These are phyloP conservation scores for Bombus affinis DNA, from an alignment of 1,140 invertebrate genomes.

Conservation along the genomic window DNA sequence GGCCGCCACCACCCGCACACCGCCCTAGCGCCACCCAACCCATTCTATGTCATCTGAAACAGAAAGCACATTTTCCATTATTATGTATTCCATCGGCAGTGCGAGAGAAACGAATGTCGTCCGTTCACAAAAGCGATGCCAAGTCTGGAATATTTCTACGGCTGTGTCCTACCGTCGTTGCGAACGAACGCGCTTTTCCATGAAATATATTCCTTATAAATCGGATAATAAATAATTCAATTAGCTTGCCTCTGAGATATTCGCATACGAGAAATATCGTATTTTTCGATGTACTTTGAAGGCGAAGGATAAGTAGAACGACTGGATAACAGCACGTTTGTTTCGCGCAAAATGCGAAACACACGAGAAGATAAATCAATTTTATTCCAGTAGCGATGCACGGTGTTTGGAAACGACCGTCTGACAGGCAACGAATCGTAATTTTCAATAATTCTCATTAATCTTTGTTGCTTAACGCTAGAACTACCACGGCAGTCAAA, in stretches of 20 bases:
- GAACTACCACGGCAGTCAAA: too few species aligned
- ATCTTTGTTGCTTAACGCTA: too few species aligned
- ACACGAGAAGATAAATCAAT: too few species aligned
- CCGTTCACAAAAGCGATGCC: slow-evolving; percentile 9
- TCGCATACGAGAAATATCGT: too few species aligned
- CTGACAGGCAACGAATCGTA: too few species aligned
- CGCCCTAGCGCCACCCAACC: slow-evolving; percentile 82
- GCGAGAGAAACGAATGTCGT: not conserved
- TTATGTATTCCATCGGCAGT: not conserved
- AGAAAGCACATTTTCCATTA: slow-evolving; percentile 63
- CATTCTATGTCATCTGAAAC: slow-evolving; percentile 83
- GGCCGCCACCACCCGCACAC: slow-evolving; percentile 81
- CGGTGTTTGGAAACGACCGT: too few species aligned
- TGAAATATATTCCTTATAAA: not conserved
- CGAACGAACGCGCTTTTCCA: not conserved
- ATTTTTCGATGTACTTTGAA: too few species aligned
- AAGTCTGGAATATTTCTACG: not conserved
- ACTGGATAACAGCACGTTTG: too few species aligned
- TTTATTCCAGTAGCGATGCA: too few species aligned
- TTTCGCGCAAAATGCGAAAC: too few species aligned
- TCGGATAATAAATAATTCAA: not conserved
- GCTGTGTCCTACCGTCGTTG: not conserved
- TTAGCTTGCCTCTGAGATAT: not conserved
- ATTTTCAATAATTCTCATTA: too few species aligned
- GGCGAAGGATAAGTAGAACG: too few species aligned